Percentiles rank a stretch among this genome's conserved stretches.
Evolutionary conservation across 2,888 invertebrate genomes (phyloP).

Genomic region (Rhamphomyia laevipes): DNA sequence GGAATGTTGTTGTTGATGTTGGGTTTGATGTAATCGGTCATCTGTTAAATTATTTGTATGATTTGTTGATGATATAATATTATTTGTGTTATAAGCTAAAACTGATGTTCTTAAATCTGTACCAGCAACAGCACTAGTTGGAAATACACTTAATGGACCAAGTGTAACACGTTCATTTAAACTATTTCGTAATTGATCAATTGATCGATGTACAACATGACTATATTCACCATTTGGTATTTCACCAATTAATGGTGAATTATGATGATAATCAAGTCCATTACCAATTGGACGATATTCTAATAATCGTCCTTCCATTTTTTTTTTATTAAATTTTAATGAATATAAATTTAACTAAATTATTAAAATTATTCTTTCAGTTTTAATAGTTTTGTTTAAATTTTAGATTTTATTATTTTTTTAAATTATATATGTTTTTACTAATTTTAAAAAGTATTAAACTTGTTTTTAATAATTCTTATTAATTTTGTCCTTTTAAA

Average conservation of each 20-base stretch:
- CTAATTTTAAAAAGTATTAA: too few relatives aligned
- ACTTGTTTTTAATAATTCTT: too few relatives aligned
- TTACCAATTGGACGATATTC: conserved; percentile 47
- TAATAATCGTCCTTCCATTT: conserved; percentile 45
- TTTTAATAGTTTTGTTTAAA: neutral
- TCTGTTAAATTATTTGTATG: conserved; percentile 1
- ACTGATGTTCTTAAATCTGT: conserved; percentile 31
- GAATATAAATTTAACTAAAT: neutral
- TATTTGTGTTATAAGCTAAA: conserved; percentile 23
- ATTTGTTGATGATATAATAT: neutral
- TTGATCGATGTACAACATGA: conserved; percentile 52
- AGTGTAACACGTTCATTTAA: conserved; percentile 46
- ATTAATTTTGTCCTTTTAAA: too few relatives aligned
- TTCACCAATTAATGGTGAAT: conserved; percentile 53
- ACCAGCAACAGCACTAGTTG: conserved; percentile 38
- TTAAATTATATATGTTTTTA: too few relatives aligned
- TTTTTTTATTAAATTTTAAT: conserved; percentile 8
- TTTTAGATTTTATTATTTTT: too few relatives aligned
- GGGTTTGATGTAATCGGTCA: conserved; percentile 5
- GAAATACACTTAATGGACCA: conserved; percentile 41
- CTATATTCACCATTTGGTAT: conserved; percentile 52
- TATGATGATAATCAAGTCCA: conserved; percentile 53
- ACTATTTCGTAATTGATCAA: conserved; percentile 48
- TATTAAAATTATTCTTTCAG: neutral
- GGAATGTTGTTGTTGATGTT: neutral